phyloP scores from a whole-genome alignment of 2,888 invertebrate genomes.

The Drosophila incognita region DNA sequence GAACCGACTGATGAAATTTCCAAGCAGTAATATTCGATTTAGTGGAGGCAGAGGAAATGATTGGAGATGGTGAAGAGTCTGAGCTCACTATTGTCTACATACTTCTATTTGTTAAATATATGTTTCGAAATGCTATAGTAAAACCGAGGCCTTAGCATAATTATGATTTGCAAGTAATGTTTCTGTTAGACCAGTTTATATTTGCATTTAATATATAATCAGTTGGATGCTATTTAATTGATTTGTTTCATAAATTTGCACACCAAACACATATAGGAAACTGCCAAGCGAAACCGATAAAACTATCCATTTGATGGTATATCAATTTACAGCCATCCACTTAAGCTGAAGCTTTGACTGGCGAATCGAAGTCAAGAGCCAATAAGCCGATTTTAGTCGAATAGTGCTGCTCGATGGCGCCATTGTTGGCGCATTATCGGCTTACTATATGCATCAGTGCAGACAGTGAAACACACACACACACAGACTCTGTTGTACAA shows the following conservation, averaged over 20 bases:
- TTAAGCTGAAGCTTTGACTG: constrained; percentile 72
- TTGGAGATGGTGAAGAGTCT: not conserved
- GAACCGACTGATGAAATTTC: not conserved
- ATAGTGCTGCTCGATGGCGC: constrained; percentile 61
- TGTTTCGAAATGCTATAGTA: not conserved
- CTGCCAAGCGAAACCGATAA: constrained; percentile 24
- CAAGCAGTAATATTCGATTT: not conserved
- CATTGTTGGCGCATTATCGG: constrained; percentile 74
- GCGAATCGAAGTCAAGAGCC: constrained; percentile 70
- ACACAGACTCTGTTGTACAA: not conserved
- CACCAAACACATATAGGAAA: not conserved
- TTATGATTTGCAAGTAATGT: not conserved
- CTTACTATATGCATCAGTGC: constrained; percentile 71
- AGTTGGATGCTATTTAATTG: not conserved
- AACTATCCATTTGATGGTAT: constrained; percentile 58
- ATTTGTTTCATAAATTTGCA: not conserved
- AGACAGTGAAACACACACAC: constrained; percentile 6
- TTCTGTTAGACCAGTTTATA: not conserved
- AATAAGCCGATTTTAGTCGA: constrained; percentile 66
- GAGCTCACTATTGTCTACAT: not conserved
- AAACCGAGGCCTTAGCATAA: not conserved
- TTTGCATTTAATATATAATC: not conserved
- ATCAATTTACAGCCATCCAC: constrained; percentile 48
- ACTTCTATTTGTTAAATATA: not conserved
- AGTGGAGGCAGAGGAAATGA: not conserved